These are phyloP conservation scores for Carcina quercana DNA, from an alignment of 2,888 invertebrate genomes.

Conservation along the genomic window DNA sequence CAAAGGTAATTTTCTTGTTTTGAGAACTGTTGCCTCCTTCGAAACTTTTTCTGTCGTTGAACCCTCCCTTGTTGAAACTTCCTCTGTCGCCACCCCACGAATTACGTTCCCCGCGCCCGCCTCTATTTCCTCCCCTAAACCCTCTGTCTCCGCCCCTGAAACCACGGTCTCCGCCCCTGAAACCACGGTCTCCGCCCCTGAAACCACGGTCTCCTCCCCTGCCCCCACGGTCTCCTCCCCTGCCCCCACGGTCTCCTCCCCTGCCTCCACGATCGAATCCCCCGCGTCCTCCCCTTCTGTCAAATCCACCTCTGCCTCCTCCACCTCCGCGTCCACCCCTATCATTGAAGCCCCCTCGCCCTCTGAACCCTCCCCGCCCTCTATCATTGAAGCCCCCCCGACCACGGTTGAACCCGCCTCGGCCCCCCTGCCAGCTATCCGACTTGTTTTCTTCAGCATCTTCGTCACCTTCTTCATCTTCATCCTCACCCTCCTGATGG, in stretches of 20 bases:
- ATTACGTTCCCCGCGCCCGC: slow-evolving; percentile 50
- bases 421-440: slow-evolving; percentile 37
- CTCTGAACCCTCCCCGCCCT: slow-evolving; percentile 44
- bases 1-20: slow-evolving; percentile 86
- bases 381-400: slow-evolving; percentile 33
- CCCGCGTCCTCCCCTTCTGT: slow-evolving; percentile 27
- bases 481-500: slow-evolving; percentile 39
- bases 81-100: slow-evolving; percentile 62
- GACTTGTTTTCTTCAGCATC: slow-evolving; percentile 31
- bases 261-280: slow-evolving; percentile 39
- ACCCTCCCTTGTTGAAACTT: slow-evolving; percentile 61
- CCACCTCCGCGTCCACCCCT: slow-evolving; percentile 29
- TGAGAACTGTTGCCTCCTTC: slow-evolving; percentile 65
- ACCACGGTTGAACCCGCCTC: slow-evolving; percentile 40
- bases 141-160: slow-evolving; percentile 29
- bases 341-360: slow-evolving; percentile 27
- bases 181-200: slow-evolving; percentile 27
- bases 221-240: slow-evolving; percentile 38
- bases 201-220: slow-evolving; percentile 29
- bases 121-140: slow-evolving; percentile 25
- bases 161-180: slow-evolving; percentile 29
- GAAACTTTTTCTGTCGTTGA: slow-evolving; percentile 78
- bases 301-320: slow-evolving; percentile 38
- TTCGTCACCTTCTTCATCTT: slow-evolving; percentile 22
- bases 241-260: slow-evolving; percentile 33